Evolutionary conservation across 92 coral and sea anemone genomes (phyloP), one percentile per base, ranked within the genome.

Genomic region (Siderastrea radians): DNA sequence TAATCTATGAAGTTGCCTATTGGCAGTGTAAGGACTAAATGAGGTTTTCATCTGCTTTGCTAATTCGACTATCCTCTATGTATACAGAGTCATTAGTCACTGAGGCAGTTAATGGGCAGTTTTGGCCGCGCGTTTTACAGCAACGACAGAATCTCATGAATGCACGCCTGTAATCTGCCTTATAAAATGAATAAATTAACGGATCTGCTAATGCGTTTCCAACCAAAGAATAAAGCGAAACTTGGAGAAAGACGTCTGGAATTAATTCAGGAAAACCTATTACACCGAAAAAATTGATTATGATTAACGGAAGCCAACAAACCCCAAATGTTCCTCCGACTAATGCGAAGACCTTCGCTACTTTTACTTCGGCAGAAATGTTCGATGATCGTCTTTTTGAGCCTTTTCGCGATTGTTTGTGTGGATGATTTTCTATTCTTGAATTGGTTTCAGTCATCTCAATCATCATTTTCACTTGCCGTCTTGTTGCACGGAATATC

Each of bases 141-240:
- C 95, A 84, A n/a, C 87, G 62, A 80, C 74, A 89, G 65, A 77
- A 81, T 53, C 87, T 72, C 80, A 84, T 70, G 38, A 95, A 76
- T 16, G 98, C 98, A 4, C 75, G 80, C 7, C 99, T 90, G 64
- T 93, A 96, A 69, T 96, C 99, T 11, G 95, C 47, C 83, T 96
- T 96, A 51, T 95, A 94, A 59, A 96, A 92, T 2, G 99, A 95
- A 52, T 93, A 96, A 72, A 96, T 92, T 26, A 96, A 72, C 6
- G 99, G 99, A 72, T 96, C 96, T 13, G 96, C 87, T 16, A 96
- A 78, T 8, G 97, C 94, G 58, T 96, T 96, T 3, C 95, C 96
- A 9, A 96, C 98, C 44, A 96, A 86, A n/a, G 99, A 94, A 77
- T 89, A 95, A 9, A 96, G 88, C 0, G 99, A 96, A 4, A 90